Percentiles rank a stretch among this genome's conserved stretches.
These are phyloP conservation scores for Phoebastria nigripes DNA, from an alignment of 2,797 vertebrate genomes.

Conservation along the genomic window DNA sequence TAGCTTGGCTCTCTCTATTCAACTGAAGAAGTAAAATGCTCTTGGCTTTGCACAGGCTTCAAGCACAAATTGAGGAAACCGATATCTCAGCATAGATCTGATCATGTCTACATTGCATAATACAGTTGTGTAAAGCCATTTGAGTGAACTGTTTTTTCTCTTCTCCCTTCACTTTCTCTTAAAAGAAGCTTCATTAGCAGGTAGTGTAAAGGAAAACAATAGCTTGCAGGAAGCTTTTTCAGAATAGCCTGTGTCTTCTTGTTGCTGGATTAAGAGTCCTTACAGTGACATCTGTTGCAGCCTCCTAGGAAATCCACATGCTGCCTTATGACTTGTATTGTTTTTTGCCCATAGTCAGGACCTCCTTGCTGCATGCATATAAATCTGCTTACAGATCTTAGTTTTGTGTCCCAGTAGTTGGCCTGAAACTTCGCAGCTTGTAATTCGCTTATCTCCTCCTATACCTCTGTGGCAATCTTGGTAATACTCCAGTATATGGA, in stretches of 20 bases:
- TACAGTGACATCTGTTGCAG: background rate
- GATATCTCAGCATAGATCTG: background rate
- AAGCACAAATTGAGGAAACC: background rate
- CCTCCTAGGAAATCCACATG: background rate
- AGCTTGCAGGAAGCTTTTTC: background rate
- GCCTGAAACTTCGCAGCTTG: background rate
- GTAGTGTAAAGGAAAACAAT: background rate
- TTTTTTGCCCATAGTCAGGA: background rate
- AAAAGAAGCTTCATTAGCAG: background rate
- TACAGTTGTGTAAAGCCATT: background rate
- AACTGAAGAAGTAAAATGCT: background rate
- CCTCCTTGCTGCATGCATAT: background rate
- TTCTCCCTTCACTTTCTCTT: background rate
- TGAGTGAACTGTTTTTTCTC: background rate
- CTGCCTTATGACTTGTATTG: background rate
- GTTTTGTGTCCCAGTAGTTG: background rate
- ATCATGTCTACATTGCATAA: background rate
- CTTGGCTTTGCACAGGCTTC: background rate
- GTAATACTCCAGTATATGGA: background rate
- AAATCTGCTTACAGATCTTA: background rate
- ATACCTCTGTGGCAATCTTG: background rate
- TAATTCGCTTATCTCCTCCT: background rate
- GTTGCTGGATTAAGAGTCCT: background rate
- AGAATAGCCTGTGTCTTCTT: rapidly evolving
- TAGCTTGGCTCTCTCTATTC: background rate